Percentiles rank a stretch among this genome's conserved stretches.
Conservation (phyloP, 2,797 vertebrate species). For the Neopelma chrysocephalum region DNA sequence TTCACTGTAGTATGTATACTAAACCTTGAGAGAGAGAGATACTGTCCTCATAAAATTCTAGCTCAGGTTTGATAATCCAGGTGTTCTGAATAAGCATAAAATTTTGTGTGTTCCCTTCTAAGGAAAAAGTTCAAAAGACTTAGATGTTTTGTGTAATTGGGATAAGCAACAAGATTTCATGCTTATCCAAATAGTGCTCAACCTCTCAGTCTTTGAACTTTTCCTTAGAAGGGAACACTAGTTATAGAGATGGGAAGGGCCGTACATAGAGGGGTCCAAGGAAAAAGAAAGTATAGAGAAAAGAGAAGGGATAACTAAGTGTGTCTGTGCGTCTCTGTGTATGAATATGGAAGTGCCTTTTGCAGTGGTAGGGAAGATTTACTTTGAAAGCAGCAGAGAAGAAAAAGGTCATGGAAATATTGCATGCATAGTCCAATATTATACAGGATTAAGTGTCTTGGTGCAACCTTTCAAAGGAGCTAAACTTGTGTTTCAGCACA, state of each 20-base stretch:
- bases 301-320: background rate
- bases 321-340: background rate
- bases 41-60: constrained; percentile 30
- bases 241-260: background rate
- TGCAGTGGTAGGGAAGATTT: background rate
- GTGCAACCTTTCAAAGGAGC: background rate
- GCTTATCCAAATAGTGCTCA: constrained; percentile 26
- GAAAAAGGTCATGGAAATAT: background rate
- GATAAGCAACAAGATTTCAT: constrained; percentile 55
- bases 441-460: background rate
- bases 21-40: background rate
- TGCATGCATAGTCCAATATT: background rate
- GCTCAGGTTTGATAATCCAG: constrained; percentile 32
- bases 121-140: constrained; percentile 51
- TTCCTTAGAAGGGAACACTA: background rate
- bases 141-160: constrained; percentile 3
- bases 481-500: background rate
- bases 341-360: background rate
- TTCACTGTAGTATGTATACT: background rate
- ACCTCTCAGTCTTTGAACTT: constrained; percentile 49
- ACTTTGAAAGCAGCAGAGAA: background rate
- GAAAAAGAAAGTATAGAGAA: background rate
- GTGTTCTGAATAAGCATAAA: constrained; percentile 32
- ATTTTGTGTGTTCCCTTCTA: constrained; percentile 16
- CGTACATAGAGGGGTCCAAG: background rate